phyloP scores from a whole-genome alignment of 2,888 invertebrate species.

The Scaptomyza tumidula region DNA sequence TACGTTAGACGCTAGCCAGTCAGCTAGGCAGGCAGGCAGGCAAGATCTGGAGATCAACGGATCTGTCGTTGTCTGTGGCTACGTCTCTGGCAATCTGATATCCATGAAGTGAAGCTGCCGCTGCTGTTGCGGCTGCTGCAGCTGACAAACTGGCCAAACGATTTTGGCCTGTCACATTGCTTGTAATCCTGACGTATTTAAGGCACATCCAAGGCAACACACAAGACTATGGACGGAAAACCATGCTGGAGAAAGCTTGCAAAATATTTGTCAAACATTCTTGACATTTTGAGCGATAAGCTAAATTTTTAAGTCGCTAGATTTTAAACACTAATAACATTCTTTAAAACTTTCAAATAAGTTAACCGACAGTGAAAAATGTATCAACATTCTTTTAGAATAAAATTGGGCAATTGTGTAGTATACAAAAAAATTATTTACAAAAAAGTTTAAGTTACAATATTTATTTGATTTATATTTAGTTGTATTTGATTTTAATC shows the following conservation, averaged over 20 bases:
- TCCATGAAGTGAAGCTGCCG: slow-evolving; percentile 37
- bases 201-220: slow-evolving; percentile 11
- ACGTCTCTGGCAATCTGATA: slow-evolving; percentile 62
- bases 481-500: too few relatives aligned
- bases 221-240: not conserved
- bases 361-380: too few relatives aligned
- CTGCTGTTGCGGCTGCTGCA: slow-evolving; percentile 19
- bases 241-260: slow-evolving; percentile 9
- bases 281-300: not conserved
- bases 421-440: too few relatives aligned
- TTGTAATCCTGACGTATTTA: slow-evolving; percentile 47
- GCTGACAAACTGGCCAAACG: slow-evolving; percentile 44
- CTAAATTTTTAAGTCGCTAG: too few relatives aligned
- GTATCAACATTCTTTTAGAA: too few relatives aligned
- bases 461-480: not conserved
- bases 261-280: not conserved
- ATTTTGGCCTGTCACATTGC: slow-evolving; percentile 38
- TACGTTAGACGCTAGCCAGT: slow-evolving; percentile 43
- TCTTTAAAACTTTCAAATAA: too few relatives aligned
- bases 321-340: too few relatives aligned
- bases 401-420: too few relatives aligned
- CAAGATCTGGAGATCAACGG: slow-evolving; percentile 17
- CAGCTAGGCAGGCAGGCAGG: slow-evolving; percentile 6
- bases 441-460: too few relatives aligned
- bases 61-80: slow-evolving; percentile 18